phyloP scores from a whole-genome alignment of 1,140 invertebrate species.

The Penaeus indicus region DNA sequence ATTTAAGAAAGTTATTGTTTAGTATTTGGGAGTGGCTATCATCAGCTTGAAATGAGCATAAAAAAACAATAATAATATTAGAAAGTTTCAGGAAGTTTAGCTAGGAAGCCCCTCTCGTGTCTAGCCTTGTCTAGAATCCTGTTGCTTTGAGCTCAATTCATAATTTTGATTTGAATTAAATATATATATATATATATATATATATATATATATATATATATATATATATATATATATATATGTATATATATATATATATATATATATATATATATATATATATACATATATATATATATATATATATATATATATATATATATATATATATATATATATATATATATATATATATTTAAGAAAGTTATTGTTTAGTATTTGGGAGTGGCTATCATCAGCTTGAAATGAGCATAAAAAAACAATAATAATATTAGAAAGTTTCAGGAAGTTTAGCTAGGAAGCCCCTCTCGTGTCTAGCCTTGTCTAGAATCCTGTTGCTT shows the following conservation, averaged over 20 bases:
- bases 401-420: too few species aligned
- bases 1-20: neutral
- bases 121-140: too few species aligned
- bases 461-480: too few species aligned
- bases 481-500: too few species aligned
- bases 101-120: too few species aligned
- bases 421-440: too few species aligned
- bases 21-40: neutral
- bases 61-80: too few species aligned
- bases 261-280: neutral
- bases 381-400: neutral
- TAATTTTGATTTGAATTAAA: constrained; percentile 3
- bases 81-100: too few species aligned
- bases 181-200: constrained; percentile 20
- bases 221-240: constrained; percentile 22
- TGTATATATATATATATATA: constrained; percentile 1
- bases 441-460: too few species aligned
- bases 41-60: too few species aligned
- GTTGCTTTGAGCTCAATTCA: too few species aligned
- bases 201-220: constrained; percentile 1
- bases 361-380: neutral
- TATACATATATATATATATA: neutral
- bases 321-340: constrained; percentile 25
- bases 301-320: constrained; percentile 22
- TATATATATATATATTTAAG: neutral